These are phyloP conservation scores for Spinus olivaceus DNA, from an alignment of 2,797 vertebrate species.

Conservation along the genomic window DNA sequence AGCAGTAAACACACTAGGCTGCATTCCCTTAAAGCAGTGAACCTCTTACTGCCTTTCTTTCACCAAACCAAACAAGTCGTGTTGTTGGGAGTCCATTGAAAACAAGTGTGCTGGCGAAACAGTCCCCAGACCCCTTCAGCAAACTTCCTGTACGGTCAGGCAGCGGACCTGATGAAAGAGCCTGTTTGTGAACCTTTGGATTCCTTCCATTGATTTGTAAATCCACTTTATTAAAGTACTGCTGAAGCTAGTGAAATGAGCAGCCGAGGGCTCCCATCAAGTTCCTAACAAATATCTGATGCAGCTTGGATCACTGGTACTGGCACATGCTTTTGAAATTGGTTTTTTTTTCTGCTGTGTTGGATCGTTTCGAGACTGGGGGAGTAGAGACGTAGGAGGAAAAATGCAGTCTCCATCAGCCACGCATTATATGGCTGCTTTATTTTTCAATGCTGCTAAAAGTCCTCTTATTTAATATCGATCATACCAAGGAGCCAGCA, in stretches of 20 bases:
- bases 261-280: constrained; percentile 10
- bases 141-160: constrained; percentile 58
- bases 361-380: background rate
- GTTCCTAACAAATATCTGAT: constrained; percentile 46
- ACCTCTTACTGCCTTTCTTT: constrained; percentile 47
- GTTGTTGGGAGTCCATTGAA: constrained; percentile 41
- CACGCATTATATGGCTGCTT: constrained; percentile 48
- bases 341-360: background rate
- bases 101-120: constrained; percentile 49
- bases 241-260: constrained; percentile 41
- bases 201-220: constrained; percentile 64
- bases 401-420: background rate
- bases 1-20: constrained; percentile 17
- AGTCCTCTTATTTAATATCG: constrained; percentile 74
- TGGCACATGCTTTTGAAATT: background rate
- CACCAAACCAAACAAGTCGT: constrained; percentile 32
- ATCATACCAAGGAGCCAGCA: constrained; percentile 66
- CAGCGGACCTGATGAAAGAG: constrained; percentile 58
- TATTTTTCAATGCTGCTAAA: constrained; percentile 65
- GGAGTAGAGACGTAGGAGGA: background rate
- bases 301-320: background rate
- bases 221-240: constrained; percentile 58
- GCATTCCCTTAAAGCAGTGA: constrained; percentile 44
- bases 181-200: constrained; percentile 59
- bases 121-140: constrained; percentile 57